These are phyloP conservation scores for Agrochola macilenta DNA, from an alignment of 2,888 invertebrate genomes.

Conservation along the genomic window DNA sequence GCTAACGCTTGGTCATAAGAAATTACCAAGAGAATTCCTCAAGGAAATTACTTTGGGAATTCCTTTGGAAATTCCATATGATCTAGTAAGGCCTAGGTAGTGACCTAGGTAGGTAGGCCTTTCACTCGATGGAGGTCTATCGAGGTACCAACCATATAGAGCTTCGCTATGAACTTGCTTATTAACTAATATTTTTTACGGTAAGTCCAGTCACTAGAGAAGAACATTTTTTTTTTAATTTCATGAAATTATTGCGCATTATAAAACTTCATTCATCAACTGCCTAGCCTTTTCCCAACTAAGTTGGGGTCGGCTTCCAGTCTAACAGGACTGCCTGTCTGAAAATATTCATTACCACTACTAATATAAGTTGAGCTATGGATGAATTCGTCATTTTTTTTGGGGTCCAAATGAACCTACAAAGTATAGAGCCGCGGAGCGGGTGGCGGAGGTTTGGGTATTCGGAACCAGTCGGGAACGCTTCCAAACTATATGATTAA, in stretches of 20 bases:
- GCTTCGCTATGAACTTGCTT: neutral
- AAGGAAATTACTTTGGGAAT: conserved; percentile 1
- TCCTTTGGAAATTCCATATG: neutral
- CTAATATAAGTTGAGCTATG: neutral
- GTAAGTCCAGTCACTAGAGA: neutral
- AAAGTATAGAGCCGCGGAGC: too few relatives aligned
- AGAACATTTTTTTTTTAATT: too few relatives aligned
- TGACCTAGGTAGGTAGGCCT: neutral
- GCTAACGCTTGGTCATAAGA: neutral
- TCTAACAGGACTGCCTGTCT: too few relatives aligned
- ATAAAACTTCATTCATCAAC: neutral
- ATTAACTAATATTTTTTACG: neutral
- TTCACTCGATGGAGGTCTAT: too few relatives aligned
- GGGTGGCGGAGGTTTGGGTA: neutral
- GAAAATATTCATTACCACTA: neutral
- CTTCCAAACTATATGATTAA: neutral
- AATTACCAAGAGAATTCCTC: neutral
- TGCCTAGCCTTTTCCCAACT: too few relatives aligned
- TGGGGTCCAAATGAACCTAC: neutral
- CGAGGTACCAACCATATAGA: too few relatives aligned
- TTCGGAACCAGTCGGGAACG: neutral
- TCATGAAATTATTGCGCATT: neutral
- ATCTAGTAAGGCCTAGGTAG: neutral
- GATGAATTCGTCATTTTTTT: neutral
- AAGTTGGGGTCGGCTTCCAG: too few relatives aligned